Evolutionary conservation across 2,888 invertebrate species (phyloP), one percentile per base, ranked within the genome.

Genomic region (Coelopa pilipes): DNA sequence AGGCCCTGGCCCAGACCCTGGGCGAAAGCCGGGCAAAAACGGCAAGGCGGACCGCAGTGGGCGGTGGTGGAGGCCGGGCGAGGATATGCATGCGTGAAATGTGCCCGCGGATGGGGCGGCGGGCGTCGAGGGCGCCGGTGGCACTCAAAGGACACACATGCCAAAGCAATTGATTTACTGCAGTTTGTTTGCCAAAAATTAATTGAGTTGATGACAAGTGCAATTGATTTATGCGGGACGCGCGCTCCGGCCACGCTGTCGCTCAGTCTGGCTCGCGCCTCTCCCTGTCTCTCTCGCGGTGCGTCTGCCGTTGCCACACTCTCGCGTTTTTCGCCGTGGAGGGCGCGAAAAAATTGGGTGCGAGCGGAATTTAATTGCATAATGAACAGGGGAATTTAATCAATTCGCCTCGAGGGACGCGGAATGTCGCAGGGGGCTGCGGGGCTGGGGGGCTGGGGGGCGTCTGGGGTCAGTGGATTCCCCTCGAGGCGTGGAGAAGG

Each of bases 141-240:
- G 34, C 34, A 50, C 17, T 49, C 66, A 49, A 66, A 66, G 66
- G 66, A 78, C 73, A 73, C 75, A 76, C 72, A 78, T 85, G 86
- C 84, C 86, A 86, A 84, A 85, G 83, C 86, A 86, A 86, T 86
- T 86, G 86, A 86, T 86, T 86, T 82, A 82, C 81, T 81, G 79
- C 80, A 79, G 76, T 80, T 86, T 86, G 85, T 86, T 87, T 86
- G 86, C 87, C 86, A 87, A 86, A 86, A 86, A 86, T 86, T 86
- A 86, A 86, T 87, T 86, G 87, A 86, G 86, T 86, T 86, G 86
- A 86, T 86, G 87, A 86, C 86, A 86, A 87, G 87, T 87, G 87
- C 87, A 86, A 86, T 86, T 86, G 86, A 86, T 86, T 86, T 86
- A 87, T 86, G 86, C 85, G 85, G 84, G 85, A 82, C 83, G 81